Evolutionary conservation across 2,113 vertebrate genomes (phyloP).

Genomic region (Sminthopsis crassicaudata): DNA sequence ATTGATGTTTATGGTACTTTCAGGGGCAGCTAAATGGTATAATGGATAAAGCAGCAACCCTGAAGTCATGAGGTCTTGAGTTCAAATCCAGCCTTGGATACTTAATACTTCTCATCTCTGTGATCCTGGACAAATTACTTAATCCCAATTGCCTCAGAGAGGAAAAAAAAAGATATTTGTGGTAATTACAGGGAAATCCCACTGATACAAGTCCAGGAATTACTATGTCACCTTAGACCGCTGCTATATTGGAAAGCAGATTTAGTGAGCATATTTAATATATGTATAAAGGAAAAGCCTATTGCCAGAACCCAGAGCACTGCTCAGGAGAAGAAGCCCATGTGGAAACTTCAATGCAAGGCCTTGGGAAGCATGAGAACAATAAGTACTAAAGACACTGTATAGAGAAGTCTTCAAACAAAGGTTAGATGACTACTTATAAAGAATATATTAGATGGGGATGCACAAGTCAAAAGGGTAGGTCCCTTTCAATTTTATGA

Average conservation of each 20-base stretch:
- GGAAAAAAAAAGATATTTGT: background rate
- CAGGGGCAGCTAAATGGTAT: no score
- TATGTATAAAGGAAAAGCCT: background rate
- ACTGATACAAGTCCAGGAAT: background rate
- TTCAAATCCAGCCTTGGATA: no score
- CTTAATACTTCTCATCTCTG: no score
- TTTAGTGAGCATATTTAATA: background rate
- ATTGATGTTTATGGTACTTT: background rate
- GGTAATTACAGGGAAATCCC: background rate
- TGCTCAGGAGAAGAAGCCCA: background rate
- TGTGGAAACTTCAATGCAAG: background rate
- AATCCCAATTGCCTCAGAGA: no score
- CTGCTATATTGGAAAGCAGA: background rate
- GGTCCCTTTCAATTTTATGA: background rate
- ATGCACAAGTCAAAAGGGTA: background rate
- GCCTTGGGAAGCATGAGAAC: background rate
- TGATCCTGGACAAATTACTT: no score
- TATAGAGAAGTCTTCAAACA: background rate
- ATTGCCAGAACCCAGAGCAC: background rate
- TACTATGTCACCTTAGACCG: background rate
- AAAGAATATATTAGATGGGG: background rate
- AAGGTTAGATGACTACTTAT: background rate
- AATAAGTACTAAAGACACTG: background rate
- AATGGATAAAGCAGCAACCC: no score
- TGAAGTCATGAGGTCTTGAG: no score